Evolutionary conservation across 2,113 vertebrate genomes (phyloP).

Genomic region (Sapajus apella): DNA sequence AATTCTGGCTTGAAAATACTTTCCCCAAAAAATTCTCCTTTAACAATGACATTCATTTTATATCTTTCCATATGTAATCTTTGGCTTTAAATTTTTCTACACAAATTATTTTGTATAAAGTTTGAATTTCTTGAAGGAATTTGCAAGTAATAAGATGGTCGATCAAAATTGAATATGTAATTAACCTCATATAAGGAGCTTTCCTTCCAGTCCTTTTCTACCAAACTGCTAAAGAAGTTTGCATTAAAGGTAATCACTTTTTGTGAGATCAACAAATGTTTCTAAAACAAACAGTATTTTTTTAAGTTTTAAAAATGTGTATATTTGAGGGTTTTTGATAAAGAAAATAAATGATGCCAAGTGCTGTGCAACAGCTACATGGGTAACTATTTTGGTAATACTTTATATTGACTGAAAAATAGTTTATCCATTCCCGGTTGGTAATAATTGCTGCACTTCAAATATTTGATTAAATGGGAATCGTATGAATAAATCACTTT

Average conservation of each 20-base stretch:
- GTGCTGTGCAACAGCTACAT: neutral
- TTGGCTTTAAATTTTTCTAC: neutral
- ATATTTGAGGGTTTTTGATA: neutral
- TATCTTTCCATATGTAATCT: neutral
- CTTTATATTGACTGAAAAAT: neutral
- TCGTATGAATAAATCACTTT: conserved; percentile 74
- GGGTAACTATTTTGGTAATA: neutral
- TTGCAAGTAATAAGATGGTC: neutral
- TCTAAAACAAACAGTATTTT: too few species aligned
- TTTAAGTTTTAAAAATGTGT: neutral
- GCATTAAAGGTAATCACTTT: too few species aligned
- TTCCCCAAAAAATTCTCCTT: neutral
- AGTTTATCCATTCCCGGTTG: conserved; percentile 67
- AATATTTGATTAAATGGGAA: conserved; percentile 72
- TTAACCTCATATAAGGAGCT: neutral
- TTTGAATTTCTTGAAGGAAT: neutral
- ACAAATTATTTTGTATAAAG: neutral
- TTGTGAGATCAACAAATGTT: too few species aligned
- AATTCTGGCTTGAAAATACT: neutral
- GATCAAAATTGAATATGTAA: neutral
- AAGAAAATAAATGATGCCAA: neutral
- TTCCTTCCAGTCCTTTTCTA: neutral
- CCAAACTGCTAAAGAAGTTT: neutral
- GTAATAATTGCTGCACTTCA: conserved; percentile 66
- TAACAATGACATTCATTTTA: neutral